phyloP scores from a whole-genome alignment of 2,888 invertebrate genomes.

The Hetaerina titia region DNA sequence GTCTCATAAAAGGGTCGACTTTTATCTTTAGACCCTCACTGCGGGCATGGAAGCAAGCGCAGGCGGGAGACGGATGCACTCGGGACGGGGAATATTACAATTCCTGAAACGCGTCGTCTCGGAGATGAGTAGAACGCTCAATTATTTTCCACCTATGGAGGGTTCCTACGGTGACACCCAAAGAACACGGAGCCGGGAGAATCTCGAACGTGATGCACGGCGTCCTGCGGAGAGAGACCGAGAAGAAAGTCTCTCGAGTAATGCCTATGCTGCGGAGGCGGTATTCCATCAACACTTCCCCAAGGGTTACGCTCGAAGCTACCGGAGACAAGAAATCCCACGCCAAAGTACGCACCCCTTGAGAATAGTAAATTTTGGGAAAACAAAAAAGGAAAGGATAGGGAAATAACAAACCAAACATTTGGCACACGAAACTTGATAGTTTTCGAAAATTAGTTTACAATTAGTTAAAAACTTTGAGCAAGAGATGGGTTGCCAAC shows the following conservation, averaged over 20 bases:
- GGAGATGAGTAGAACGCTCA: background rate
- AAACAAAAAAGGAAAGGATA: background rate
- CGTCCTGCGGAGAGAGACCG: background rate
- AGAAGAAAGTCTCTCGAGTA: too few relatives aligned
- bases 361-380: background rate
- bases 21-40: constrained; percentile 14
- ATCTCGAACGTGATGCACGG: background rate
- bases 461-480: background rate
- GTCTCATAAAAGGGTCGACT: background rate
- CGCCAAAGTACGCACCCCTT: background rate
- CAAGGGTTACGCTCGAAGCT: background rate
- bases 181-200: background rate
- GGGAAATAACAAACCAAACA: background rate
- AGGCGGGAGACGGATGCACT: background rate
- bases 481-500: background rate
- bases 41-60: background rate
- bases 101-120: background rate
- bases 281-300: background rate
- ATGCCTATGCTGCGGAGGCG: background rate
- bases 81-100: background rate
- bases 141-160: background rate
- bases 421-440: background rate
- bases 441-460: background rate
- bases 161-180: background rate
- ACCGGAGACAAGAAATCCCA: background rate